Evolutionary conservation across 2,797 vertebrate species (phyloP).

Genomic region (Petrocephalus sullivani): DNA sequence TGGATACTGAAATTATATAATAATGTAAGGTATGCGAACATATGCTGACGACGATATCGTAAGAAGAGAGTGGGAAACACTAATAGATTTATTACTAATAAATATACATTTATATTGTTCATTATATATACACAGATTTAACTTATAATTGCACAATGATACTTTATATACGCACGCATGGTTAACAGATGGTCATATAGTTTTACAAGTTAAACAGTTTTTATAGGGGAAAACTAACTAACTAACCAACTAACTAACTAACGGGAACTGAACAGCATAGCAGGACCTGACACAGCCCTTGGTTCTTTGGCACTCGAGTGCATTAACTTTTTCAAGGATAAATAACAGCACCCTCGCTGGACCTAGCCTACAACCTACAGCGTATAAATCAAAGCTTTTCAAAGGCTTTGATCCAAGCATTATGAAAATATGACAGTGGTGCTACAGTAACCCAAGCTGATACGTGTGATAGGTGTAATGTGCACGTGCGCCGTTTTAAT

Average conservation of each 20-base stretch:
- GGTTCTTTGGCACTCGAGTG: neutral
- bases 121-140: neutral
- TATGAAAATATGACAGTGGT: slow-evolving; percentile 4
- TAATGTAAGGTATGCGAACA: neutral
- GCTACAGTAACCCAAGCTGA: neutral
- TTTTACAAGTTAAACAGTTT: slow-evolving; percentile 6
- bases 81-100: neutral
- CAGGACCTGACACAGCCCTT: neutral
- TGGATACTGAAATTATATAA: neutral
- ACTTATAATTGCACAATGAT: neutral
- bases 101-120: neutral
- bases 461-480: neutral
- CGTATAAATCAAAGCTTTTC: neutral
- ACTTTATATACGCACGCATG: neutral
- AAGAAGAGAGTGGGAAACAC: neutral
- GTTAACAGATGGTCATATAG: neutral
- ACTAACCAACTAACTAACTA: neutral
- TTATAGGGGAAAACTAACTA: neutral
- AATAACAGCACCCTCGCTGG: neutral
- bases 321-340: neutral
- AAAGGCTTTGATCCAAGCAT: neutral
- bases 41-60: neutral
- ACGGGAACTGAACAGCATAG: neutral
- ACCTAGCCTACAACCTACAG: neutral
- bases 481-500: neutral